Evolutionary conservation across 2,797 vertebrate species (phyloP).

Genomic region (Notolepis coatsorum): DNA sequence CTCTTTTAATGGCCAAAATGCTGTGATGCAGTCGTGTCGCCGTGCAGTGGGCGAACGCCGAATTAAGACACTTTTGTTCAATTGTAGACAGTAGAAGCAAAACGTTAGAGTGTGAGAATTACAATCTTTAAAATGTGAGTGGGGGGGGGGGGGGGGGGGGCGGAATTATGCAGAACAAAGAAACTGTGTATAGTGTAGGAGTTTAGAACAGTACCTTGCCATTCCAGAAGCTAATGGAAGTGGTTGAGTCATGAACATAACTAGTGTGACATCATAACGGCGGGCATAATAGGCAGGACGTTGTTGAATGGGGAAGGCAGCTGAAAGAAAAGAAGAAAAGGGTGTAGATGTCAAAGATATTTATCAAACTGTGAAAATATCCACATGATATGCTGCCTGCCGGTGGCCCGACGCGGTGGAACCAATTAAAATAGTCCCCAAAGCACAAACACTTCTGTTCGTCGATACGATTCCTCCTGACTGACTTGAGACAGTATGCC

Average conservation of each 20-base stretch:
- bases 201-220: no score
- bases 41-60: no score
- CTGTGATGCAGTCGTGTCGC: no score
- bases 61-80: no score
- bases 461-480: neutral
- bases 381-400: neutral
- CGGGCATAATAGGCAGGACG: neutral
- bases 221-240: neutral
- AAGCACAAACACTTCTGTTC: neutral
- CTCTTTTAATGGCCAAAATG: no score
- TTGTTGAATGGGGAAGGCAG: neutral
- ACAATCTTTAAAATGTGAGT: no score
- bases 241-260: slow-evolving; percentile 1
- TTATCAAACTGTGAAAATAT: neutral
- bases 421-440: neutral
- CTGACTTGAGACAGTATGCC: no score
- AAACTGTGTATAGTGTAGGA: no score
- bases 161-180: no score
- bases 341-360: neutral
- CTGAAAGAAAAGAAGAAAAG: slow-evolving; percentile 19
- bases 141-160: no score
- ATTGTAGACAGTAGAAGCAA: no score
- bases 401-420: neutral
- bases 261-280: neutral
- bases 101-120: no score